These are phyloP conservation scores for Neolamprologus multifasciatus DNA, from an alignment of 2,797 vertebrate species.

Conservation along the genomic window DNA sequence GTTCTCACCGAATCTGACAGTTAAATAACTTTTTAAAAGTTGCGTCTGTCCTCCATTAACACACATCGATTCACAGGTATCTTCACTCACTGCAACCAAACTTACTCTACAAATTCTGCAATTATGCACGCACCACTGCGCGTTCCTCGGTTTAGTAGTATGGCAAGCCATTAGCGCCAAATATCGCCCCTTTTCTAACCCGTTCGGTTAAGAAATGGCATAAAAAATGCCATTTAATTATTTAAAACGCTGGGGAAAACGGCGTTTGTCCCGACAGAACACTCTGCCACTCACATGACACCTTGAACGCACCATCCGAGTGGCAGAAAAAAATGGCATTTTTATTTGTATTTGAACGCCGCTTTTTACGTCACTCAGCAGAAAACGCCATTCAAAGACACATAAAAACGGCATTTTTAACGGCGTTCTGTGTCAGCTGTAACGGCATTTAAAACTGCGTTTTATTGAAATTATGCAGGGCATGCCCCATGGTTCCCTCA, in stretches of 20 bases:
- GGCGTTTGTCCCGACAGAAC: background rate
- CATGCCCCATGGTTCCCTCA: background rate
- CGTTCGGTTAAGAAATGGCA: background rate
- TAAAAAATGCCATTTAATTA: background rate
- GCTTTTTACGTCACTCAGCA: background rate
- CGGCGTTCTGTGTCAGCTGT: background rate
- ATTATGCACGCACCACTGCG: background rate
- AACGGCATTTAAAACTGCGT: rapidly evolving
- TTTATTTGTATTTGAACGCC: background rate
- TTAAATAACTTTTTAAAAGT: background rate
- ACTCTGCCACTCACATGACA: background rate
- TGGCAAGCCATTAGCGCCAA: background rate
- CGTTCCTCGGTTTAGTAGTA: rapidly evolving
- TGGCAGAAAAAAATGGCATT: background rate
- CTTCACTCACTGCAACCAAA: background rate
- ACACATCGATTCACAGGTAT: background rate
- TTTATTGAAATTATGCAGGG: background rate
- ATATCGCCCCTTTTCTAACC: background rate
- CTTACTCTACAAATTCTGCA: background rate
- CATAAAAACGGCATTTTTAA: background rate
- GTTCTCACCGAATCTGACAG: background rate
- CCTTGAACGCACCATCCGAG: background rate
- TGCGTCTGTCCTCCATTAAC: background rate
- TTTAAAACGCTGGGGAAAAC: rapidly evolving
- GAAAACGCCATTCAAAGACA: background rate